Base-by-base conservation (phyloP, 2,113 vertebrate genomes). In the Glaucidium brasilianum region DNA sequence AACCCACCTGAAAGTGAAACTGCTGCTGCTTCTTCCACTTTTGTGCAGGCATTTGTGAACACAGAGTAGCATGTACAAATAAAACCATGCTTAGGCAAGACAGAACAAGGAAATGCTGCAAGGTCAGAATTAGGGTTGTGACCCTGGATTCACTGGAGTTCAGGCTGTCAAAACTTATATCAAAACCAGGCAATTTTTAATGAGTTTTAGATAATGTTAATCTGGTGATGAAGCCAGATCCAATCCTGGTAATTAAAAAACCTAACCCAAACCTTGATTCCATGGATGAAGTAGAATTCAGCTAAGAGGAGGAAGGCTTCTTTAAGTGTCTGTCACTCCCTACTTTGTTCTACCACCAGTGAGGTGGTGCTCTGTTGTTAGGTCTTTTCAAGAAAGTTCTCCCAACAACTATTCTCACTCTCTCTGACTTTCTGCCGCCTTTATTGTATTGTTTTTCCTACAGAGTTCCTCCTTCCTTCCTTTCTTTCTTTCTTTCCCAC, bases 31-130 rank as follows among this genome's bases (percentile, higher is more conserved):
- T 2, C 49, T 77, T 87, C 64, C 12, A 34, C 52, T 92, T 94
- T 20, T 58, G 60, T 6, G 5, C 1, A 12, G 12, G 21, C 47
- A 53, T 63, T 84, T 91, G 66, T 64, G 43, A 90, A 62, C 30
- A 62, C 2, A 17, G 39, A 59, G 22, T 14, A 81, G 29, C 0
- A 0, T 27, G 7, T 67, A 7, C 0, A 2, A 68, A 35, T 66
- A 62, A 87, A 88, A 41, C 27, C 6, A 2, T 58, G 25, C 26
- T 39, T 52, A 39, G 23, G 37, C 37, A 92, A 75, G 60, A 29
- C 43, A 78, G 39, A 68, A 47, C 0, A 1, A 91, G 39, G 52
- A 84, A 17, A 66, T 64, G 23, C 47, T 78, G 34, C 41, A 39
- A 72, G 64, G 52, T 75, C 77, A 72, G 74, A 81, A 64, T 12